Evolutionary conservation across 2,888 invertebrate genomes (phyloP), one percentile per base, ranked within the genome.

Genomic region (Caenorhabditis plicata): DNA sequence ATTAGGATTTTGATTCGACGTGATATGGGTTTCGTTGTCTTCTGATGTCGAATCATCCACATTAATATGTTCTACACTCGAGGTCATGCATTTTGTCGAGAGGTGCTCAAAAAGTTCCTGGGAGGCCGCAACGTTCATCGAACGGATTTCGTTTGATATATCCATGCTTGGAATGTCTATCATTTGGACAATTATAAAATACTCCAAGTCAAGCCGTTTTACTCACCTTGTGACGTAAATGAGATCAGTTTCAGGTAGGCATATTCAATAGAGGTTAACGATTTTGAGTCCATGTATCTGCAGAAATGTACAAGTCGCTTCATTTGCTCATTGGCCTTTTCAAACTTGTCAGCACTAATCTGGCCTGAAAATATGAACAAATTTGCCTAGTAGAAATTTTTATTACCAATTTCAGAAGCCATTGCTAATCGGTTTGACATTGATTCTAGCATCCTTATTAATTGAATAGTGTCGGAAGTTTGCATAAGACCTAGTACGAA

Each of bases 401-500:
- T n/a, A n/a, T 13, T 2, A 33, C 83, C 89, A 77, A 88, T 87
- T 48, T 87, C 86, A 58, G 88, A 86, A 52, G 87, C 88, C 58
- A 86, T 86, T 82, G 88, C 90, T 76, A 92, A 85, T 81, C 91
- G 91, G 78, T 87, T 87, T 50, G 89, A 87, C 81, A 92, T 87
- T 62, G 90, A 89, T 23, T 90, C 88, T 71, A 95, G 85, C 73
- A 94, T 89, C 75, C 58, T 47, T 1, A 25, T n/a, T 27, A 72
- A 41, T 11, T 57, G 47, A 92, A 84, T 54, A 23, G 88, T 87
- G 51, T 88, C 86, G 0, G 90, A 87, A 80, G 90, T 90, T 83
- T 93, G 92, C 11, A 91, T 89, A 64, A 96, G 85, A 0, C 93
- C 93, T 27, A 96, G 85, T 1, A 90, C 88, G 82, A 96, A 91